These are phyloP conservation scores for Notodonta dromedarius DNA, from an alignment of 2,888 invertebrate species.

Conservation along the genomic window DNA sequence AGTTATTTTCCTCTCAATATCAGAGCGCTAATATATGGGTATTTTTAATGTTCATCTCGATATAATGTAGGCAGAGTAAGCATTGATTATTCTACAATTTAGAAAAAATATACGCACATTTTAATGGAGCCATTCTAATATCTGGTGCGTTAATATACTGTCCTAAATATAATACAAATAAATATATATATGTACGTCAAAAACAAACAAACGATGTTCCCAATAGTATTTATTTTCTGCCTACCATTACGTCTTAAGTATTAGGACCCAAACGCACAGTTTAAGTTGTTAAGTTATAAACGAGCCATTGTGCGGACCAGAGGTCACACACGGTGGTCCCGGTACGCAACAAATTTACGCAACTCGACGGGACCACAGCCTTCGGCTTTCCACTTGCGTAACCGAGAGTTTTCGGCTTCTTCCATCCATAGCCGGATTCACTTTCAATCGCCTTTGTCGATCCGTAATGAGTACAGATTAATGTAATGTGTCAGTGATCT, in stretches of 20 bases:
- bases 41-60: too few relatives aligned
- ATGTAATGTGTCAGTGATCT: constrained; percentile 7
- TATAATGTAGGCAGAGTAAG: too few relatives aligned
- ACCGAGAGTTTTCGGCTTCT: constrained; percentile 71
- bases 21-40: too few relatives aligned
- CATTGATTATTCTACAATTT: too few relatives aligned
- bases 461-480: constrained; percentile 20
- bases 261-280: constrained; percentile 16
- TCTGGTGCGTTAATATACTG: too few relatives aligned
- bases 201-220: too few relatives aligned
- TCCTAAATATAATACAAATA: too few relatives aligned
- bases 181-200: neutral
- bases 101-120: too few relatives aligned
- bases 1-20: too few relatives aligned
- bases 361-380: constrained; percentile 59
- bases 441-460: constrained; percentile 19
- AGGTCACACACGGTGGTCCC: constrained; percentile 39
- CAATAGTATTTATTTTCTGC: neutral
- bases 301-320: constrained; percentile 38
- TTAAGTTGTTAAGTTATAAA: constrained; percentile 33
- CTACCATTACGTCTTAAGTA: neutral
- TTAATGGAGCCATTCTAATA: too few relatives aligned
- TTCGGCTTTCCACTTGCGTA: constrained; percentile 70
- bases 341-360: constrained; percentile 50
- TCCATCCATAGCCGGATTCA: constrained; percentile 16